Evolutionary conservation across 2,113 vertebrate species (phyloP).

Genomic region (Halcyon malimbica): DNA sequence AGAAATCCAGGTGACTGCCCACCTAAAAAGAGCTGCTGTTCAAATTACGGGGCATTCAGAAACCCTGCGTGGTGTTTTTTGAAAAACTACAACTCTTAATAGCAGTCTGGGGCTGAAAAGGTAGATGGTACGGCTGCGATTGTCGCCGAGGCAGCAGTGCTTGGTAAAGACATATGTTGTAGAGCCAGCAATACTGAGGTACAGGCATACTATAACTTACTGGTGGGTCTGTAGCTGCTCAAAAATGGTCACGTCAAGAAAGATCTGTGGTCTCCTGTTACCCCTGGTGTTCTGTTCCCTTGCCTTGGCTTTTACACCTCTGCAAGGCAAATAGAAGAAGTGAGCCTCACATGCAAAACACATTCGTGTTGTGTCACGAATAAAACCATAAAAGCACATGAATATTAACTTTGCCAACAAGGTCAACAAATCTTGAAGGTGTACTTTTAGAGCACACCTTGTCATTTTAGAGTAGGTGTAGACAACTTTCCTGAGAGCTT

Average conservation of each 20-base stretch:
- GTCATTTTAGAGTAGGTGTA: background rate
- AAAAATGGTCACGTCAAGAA: fast-evolving
- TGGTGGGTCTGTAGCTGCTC: background rate
- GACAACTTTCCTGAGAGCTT: background rate
- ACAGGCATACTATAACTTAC: background rate
- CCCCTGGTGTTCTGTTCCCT: background rate
- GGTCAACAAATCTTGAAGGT: background rate
- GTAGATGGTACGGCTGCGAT: background rate
- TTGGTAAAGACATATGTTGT: background rate
- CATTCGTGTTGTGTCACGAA: background rate
- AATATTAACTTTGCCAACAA: background rate
- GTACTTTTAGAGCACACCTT: background rate
- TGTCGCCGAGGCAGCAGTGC: background rate
- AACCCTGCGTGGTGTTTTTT: background rate
- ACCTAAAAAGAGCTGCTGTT: background rate
- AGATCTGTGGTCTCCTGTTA: background rate
- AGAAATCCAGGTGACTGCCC: background rate
- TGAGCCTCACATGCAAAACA: background rate
- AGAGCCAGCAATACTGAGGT: background rate
- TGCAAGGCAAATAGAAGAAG: background rate
- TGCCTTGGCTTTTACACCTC: background rate
- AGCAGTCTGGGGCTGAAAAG: background rate
- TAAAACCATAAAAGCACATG: background rate
- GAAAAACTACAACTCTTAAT: background rate
- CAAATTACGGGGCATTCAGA: background rate